phyloP scores from a whole-genome alignment of 2,888 invertebrate species.

The Dryobotodes eremita region DNA sequence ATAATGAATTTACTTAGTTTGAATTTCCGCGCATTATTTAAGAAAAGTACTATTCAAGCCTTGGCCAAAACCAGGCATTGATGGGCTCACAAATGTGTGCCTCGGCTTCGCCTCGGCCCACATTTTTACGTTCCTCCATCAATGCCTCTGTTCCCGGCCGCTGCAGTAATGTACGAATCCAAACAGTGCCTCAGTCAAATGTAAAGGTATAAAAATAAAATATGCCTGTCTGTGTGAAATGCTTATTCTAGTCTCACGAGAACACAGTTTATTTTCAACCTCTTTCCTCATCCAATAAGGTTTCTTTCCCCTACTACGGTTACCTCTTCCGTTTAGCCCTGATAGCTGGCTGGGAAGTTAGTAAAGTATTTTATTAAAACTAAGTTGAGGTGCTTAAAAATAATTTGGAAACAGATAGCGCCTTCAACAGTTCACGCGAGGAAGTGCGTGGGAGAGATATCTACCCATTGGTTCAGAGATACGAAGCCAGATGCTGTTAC shows the following conservation, averaged over 20 bases:
- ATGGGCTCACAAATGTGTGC: too few relatives aligned
- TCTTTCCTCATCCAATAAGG: neutral
- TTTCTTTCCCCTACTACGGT: neutral
- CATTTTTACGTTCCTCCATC: too few relatives aligned
- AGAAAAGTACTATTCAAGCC: too few relatives aligned
- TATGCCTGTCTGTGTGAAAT: neutral
- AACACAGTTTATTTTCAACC: slow-evolving; percentile 2
- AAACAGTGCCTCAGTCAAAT: too few relatives aligned
- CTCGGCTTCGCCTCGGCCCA: too few relatives aligned
- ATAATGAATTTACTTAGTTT: too few relatives aligned
- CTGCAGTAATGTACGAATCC: too few relatives aligned
- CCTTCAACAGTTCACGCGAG: neutral
- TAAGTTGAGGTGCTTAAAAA: slow-evolving; percentile 10
- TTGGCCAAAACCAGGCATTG: too few relatives aligned
- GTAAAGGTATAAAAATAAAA: neutral
- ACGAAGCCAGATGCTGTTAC: neutral
- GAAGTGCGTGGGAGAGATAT: slow-evolving; percentile 1
- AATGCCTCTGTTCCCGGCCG: too few relatives aligned
- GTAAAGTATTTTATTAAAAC: slow-evolving; percentile 25
- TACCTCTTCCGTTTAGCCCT: neutral
- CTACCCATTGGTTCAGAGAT: neutral
- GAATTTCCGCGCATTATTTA: too few relatives aligned
- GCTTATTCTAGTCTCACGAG: neutral
- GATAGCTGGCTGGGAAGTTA: slow-evolving; percentile 21
- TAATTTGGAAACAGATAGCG: slow-evolving; percentile 7